Base-by-base conservation (phyloP, 2,113 vertebrate species). In the Charina bottae region DNA sequence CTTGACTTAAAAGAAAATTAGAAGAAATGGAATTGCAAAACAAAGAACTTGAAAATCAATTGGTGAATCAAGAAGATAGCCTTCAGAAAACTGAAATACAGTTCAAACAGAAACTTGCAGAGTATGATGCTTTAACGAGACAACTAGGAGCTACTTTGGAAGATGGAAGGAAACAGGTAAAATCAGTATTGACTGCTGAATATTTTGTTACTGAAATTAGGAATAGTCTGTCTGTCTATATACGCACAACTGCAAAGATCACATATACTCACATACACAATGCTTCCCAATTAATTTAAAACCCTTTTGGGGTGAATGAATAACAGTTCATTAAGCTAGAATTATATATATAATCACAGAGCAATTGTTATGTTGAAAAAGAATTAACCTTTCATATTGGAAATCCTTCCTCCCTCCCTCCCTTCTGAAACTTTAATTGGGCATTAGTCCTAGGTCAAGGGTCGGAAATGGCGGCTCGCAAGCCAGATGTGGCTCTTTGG, bases 121-220 rank as follows among this genome's bases (percentile, higher is more conserved):
- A 98, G 85, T 97, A 94, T 46, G 96, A 97, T 93, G 95, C 97
- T 42, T 95, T 99, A 93, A 94, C 92, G 91, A 96, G 97, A 92
- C 98, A 98, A 95, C 97, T 99, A 89, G 97, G 98, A 95, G 97
- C 93, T 4, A 98, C 98, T 83, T 83, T 99, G 91, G 96, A 97
- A 37, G 98, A 98, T 88, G 98, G 98, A 62, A 98, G 91, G 92
- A 97, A 97, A 92, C 98, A 98, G 98, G 98, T 99, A 97, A 60
- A 83, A 59, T 91, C 85, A 46, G 58, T 90, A 90, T 93, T 88
- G 54, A 53, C 0, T 33, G 8, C 24, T 83, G n/a, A 10, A 26
- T 55, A 58, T 53, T 90, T 86, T 33, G n/a, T 86, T 3, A 42
- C 55, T 87, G 21, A 87, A 85, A 56, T 55, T 2, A 42, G 26